Evolutionary conservation across 2,797 vertebrate species (phyloP), one percentile per base, ranked within the genome.

Genomic region (Crocidura indochinensis): DNA sequence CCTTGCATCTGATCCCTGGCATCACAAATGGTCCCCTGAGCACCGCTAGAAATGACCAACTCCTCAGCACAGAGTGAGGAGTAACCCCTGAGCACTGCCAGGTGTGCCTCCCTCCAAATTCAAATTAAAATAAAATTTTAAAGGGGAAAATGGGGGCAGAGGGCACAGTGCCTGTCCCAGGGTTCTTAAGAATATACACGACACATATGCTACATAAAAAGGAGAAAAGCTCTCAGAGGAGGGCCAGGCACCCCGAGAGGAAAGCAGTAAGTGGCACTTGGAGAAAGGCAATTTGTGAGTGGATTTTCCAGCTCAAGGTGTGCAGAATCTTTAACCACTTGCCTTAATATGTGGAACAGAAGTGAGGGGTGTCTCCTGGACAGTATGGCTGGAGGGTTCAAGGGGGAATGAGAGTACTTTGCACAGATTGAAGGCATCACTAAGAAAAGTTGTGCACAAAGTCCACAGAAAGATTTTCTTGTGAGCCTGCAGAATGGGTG

Each of bases 221-320:
- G 53, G 53, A 56, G 53, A 20, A 20, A 60, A 60, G 53, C 17
- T n/a, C 86, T 80, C 31, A 44, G 73, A 83, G 84, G 73, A 90
- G 7, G 20, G 44, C 7, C 29, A 15, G 19, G 6, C 0, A 87
- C 75, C 76, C 7, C 29, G 76, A 38, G 60, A 17, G 72, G 31
- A 38, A 87, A 80, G 86, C 38, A 38, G 38, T 38, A 38, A 38
- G 19, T 88, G 56, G 62, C 2, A 62, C 26, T 6, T 74, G 27
- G 83, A 10, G 51, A 90, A 80, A 65, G 10, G 72, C 31, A 87
- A 49, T 49, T 31, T 9, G 69, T 11, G 56, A 69, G 69, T 44
- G 67, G 20, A 80, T 11, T 56, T 31, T 14, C 0, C 29, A 74
- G 6, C 26, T 80, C 71, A 8, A 20, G 6, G 60, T 62, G 6